phyloP scores from a whole-genome alignment of 2,797 vertebrate species.

The Pangasius larnaudii region DNA sequence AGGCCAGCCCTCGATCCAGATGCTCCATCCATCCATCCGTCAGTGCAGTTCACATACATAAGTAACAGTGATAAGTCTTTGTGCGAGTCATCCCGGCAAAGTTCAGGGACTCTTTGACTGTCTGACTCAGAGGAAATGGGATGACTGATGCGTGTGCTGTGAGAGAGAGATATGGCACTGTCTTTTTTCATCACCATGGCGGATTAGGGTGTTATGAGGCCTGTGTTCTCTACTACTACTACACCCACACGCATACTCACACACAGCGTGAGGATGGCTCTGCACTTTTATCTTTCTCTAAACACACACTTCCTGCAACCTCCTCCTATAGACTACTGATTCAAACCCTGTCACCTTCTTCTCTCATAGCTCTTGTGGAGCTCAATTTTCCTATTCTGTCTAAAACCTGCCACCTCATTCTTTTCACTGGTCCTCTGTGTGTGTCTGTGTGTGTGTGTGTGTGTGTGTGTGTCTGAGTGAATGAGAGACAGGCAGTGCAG shows the following conservation, averaged over 20 bases:
- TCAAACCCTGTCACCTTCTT: neutral
- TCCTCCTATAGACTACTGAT: conserved; percentile 1
- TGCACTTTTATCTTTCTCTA: conserved; percentile 1
- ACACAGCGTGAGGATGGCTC: neutral
- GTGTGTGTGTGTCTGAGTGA: neutral
- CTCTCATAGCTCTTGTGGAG: neutral
- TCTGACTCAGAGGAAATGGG: conserved; percentile 8
- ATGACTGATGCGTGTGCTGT: conserved; percentile 5
- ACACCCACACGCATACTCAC: neutral
- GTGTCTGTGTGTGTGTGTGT: conserved; percentile 2
- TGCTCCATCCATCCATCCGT: conserved; percentile 6
- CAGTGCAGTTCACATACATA: neutral
- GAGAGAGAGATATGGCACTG: conserved; percentile 8
- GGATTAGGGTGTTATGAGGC: conserved; percentile 12
- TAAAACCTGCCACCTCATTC: neutral
- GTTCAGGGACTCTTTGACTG: conserved; percentile 42
- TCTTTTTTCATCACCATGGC: neutral
- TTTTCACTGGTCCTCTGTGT: conserved; percentile 1
- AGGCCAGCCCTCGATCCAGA: conserved; percentile 1
- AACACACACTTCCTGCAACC: conserved; percentile 3
- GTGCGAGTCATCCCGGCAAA: neutral
- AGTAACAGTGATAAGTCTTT: conserved; percentile 4
- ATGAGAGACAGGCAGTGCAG: neutral
- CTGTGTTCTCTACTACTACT: conserved; percentile 8
- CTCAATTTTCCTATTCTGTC: conserved; percentile 2